A percentile compares a stretch with the other conserved stretches of the same genome.
phyloP scores from a whole-genome alignment of 2,888 invertebrate genomes.

The Polydrusus cervinus region DNA sequence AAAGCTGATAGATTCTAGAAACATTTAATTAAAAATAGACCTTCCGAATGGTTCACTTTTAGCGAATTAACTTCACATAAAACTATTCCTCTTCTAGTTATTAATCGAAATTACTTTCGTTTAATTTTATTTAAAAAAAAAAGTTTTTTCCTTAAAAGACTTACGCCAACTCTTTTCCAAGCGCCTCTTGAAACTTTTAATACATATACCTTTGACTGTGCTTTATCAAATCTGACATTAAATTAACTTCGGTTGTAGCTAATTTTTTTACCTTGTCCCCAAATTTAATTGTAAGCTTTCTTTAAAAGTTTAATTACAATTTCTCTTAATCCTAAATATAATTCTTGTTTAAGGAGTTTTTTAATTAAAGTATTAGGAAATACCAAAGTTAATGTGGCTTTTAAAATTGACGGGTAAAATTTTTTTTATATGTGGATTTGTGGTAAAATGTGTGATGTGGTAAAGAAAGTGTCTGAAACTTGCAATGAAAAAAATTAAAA shows the following conservation, averaged over 20 bases:
- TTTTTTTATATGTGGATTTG: background rate
- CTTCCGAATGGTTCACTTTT: too few species aligned
- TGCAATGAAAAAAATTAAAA: too few species aligned
- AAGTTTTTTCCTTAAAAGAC: background rate
- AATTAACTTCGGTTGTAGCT: background rate
- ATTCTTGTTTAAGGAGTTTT: slow-evolving; percentile 4
- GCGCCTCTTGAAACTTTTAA: background rate
- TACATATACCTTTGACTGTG: background rate
- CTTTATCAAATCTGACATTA: background rate
- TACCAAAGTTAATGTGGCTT: background rate
- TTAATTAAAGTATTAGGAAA: slow-evolving; percentile 4
- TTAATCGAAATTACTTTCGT: too few species aligned
- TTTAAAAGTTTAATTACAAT: slow-evolving; percentile 12
- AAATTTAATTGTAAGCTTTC: slow-evolving; percentile 3
- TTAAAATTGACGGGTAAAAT: background rate
- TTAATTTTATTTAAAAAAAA: too few species aligned
- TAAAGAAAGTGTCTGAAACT: too few species aligned
- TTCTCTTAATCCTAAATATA: background rate
- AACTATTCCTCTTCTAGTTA: too few species aligned
- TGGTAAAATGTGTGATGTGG: too few species aligned
- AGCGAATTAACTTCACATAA: too few species aligned
- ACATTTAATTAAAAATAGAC: too few species aligned
- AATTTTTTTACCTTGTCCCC: background rate
- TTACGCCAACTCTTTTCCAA: background rate
- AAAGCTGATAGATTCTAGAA: too few species aligned